Evolutionary conservation across 30 jellyfish, hydroid and myxozoan genomes (phyloP).

Genomic region (Cassiopea andromeda): DNA sequence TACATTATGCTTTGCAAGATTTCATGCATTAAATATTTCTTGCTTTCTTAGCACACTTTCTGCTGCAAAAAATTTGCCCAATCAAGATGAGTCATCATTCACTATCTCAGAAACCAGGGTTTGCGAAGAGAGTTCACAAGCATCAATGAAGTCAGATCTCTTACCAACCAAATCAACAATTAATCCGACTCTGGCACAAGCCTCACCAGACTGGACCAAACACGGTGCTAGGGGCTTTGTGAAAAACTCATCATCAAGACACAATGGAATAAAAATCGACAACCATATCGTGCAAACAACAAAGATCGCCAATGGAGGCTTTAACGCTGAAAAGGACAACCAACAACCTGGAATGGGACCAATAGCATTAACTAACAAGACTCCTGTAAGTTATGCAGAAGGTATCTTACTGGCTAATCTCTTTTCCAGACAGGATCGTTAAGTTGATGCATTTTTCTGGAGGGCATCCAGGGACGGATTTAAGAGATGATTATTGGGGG

Average conservation of each 20-base stretch:
- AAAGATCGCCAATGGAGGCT: neutral
- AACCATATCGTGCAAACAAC: neutral
- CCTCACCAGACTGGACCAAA: neutral
- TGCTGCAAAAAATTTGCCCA: neutral
- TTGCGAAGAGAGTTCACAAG: neutral
- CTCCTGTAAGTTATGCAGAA: too few species aligned
- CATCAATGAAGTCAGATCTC: neutral
- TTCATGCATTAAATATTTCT: too few species aligned
- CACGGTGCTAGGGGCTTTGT: neutral
- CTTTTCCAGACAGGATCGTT: too few species aligned
- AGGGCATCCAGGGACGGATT: too few species aligned
- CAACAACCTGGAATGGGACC: too few species aligned
- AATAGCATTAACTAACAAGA: too few species aligned
- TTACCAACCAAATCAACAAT: neutral
- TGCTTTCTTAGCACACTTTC: neutral
- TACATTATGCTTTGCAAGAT: too few species aligned
- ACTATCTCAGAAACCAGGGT: slow-evolving; percentile 13
- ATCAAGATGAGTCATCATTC: neutral
- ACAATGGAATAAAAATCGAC: neutral
- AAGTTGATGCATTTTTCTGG: too few species aligned
- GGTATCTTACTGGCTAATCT: too few species aligned
- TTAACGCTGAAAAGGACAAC: neutral
- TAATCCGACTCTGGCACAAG: neutral
- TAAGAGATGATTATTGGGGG: too few species aligned
- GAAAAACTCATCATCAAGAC: neutral